Evolutionary conservation across 2,888 invertebrate genomes (phyloP), one percentile per base, ranked within the genome.

Genomic region (Iphiclides podalirius): DNA sequence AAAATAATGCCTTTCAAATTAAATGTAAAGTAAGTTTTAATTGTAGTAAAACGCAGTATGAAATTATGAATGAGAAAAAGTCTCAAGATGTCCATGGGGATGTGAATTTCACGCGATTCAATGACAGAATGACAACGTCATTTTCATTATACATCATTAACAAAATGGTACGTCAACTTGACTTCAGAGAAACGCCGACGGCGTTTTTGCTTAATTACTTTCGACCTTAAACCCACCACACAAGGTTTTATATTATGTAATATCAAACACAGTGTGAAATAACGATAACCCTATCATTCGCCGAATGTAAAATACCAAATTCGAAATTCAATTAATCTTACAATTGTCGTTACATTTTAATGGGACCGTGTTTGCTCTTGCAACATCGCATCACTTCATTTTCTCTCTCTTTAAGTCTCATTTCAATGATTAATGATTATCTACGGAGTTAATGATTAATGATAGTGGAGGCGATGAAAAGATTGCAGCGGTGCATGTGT

Each of bases 381-480:
- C 68, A 66, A 75, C 69, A 72, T 69, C 64, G 70, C 72, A 60
- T 76, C 79, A 80, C 75, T 84, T 86, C 86, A 86, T 88, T 84
- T 87, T 87, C 82, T 84, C 79, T 86, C 83, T 79, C 81, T 87
- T 86, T 85, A 87, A 86, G 82, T 84, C 86, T 85, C 84, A 85
- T 88, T 88, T 76, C 57, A 70, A 76, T 86, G 87, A 87, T 87
- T 75, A 75, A 87, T 85, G 81, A 73, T 70, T 60, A n/a, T n/a
- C 11, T 63, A 63, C 65, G 70, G 70, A 74, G 72, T 71, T 70
- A 63, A 72, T 85, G 85, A 87, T 87, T 72, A 77, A 86, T 84
- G 83, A 75, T 74, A 55, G 56, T 42, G 54, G 64, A 59, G 61
- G 73, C 71, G 87, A 77, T 85, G 87, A 86, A 86, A 86, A 74